Evolutionary conservation across 92 coral and sea anemone genomes (phyloP).

Genomic region (Epizoanthus rinbou): DNA sequence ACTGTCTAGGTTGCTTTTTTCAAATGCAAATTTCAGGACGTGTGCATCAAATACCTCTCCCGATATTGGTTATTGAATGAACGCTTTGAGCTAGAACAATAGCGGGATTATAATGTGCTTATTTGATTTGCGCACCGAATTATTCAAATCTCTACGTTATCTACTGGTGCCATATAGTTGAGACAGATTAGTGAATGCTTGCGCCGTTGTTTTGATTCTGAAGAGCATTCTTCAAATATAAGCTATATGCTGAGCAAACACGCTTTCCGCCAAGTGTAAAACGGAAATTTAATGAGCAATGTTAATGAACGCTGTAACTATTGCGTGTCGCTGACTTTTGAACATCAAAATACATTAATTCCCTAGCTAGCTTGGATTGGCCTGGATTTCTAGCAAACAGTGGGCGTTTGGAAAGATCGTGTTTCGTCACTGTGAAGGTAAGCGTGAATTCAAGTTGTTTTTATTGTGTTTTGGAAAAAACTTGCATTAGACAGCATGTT

Average conservation of each 20-base stretch:
- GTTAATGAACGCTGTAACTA: background rate
- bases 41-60: background rate
- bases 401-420: background rate
- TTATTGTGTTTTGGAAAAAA: too few species aligned
- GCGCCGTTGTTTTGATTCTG: background rate
- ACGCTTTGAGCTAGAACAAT: background rate
- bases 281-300: background rate
- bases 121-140: background rate
- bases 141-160: constrained; percentile 12
- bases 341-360: background rate
- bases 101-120: constrained; percentile 13
- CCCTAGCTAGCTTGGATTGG: too few species aligned
- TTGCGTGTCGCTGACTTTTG: constrained; percentile 16
- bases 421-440: too few species aligned
- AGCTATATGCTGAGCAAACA: background rate
- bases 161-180: background rate
- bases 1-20: background rate
- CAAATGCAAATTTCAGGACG: background rate
- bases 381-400: background rate
- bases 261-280: constrained; percentile 16
- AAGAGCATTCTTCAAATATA: background rate
- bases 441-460: too few species aligned
- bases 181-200: background rate
- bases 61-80: background rate
- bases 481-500: too few species aligned